Percentiles rank a stretch among this genome's conserved stretches.
These are phyloP conservation scores for Esperia sulphurella DNA, from an alignment of 2,888 invertebrate genomes.

Conservation along the genomic window DNA sequence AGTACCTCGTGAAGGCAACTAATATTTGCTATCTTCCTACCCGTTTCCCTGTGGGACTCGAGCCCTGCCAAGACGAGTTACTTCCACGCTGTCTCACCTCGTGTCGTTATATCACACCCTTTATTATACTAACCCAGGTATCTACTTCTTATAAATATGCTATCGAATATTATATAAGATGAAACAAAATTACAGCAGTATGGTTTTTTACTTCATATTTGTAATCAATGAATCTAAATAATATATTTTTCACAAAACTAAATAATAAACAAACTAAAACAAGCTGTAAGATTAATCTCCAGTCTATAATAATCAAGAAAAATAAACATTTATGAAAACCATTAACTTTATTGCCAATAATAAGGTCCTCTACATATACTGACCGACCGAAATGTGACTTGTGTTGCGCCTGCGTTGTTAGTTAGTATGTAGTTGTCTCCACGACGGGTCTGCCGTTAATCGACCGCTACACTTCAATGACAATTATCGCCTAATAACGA, in stretches of 20 bases:
- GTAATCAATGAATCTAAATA: too few species aligned
- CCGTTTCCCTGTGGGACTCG: slow-evolving; percentile 59
- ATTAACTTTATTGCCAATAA: slow-evolving; percentile 4
- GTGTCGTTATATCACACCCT: too few species aligned
- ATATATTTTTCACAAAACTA: too few species aligned
- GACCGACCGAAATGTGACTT: slow-evolving; percentile 31
- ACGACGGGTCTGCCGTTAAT: slow-evolving; percentile 63
- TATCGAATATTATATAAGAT: too few species aligned
- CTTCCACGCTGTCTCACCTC: slow-evolving; percentile 50
- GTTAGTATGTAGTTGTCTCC: slow-evolving; percentile 52
- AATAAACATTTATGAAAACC: too few species aligned
- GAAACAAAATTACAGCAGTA: too few species aligned
- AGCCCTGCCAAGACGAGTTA: slow-evolving; percentile 56
- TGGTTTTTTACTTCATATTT: too few species aligned
- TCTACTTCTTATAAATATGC: too few species aligned
- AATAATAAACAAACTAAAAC: too few species aligned
- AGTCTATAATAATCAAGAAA: too few species aligned
- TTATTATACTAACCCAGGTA: too few species aligned
- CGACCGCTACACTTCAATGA: slow-evolving; percentile 66
- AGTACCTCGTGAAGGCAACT: slow-evolving; percentile 61
- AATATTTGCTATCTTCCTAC: slow-evolving; percentile 70
- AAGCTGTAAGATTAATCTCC: too few species aligned
- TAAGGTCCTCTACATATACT: slow-evolving; percentile 12
- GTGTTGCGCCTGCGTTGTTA: slow-evolving; percentile 34
- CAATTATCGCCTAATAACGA: slow-evolving; percentile 74